A percentile compares a stretch with the other conserved stretches of the same genome.
Conservation (phyloP, 2,888 invertebrate species). For the Oasisia sp. region DNA sequence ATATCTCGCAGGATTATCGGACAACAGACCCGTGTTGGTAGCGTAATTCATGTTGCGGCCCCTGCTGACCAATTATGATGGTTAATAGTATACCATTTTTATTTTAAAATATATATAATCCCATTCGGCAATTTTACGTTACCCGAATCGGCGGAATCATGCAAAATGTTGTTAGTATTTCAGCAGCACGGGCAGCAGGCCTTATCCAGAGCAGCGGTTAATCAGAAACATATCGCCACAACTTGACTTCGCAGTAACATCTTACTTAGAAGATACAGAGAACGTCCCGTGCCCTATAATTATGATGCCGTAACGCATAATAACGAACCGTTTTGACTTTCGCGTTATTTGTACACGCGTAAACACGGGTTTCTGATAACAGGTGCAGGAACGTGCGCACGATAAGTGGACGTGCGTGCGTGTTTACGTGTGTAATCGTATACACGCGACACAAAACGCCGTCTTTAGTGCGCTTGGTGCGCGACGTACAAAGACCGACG, state of each 20-base stretch:
- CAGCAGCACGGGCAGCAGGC: not conserved
- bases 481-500: not conserved
- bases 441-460: not conserved
- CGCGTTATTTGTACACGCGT: not conserved
- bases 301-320: not conserved
- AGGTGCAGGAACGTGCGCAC: not conserved
- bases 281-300: not conserved
- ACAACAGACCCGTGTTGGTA: too few relatives aligned
- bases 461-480: not conserved
- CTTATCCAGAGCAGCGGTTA: not conserved
- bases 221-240: not conserved
- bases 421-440: not conserved
- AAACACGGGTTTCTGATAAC: not conserved
- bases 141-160: not conserved
- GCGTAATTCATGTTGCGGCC: too few relatives aligned
- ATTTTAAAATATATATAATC: too few relatives aligned
- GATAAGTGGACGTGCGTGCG: not conserved
- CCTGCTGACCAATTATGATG: too few relatives aligned
- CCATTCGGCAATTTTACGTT: not conserved
- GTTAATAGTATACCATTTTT: too few relatives aligned
- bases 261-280: not conserved
- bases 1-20: too few relatives aligned
- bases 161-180: not conserved
- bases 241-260: not conserved
- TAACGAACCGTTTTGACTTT: not conserved